Conservation (phyloP, 2,797 vertebrate genomes). For the Enteromius afrohamiltoni region DNA sequence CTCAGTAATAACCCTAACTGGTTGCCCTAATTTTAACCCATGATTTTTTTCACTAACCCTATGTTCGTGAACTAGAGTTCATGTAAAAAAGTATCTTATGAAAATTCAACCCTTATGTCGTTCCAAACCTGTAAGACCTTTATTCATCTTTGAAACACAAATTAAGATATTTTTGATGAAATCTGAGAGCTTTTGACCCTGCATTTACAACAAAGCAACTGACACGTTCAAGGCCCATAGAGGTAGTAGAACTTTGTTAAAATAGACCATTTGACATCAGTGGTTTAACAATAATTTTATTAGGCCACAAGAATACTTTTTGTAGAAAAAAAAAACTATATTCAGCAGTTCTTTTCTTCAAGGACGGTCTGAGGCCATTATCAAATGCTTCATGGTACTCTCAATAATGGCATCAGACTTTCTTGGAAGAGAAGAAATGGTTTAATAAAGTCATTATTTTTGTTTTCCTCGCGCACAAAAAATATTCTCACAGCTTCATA, state of each 20-base stretch:
- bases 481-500: background rate
- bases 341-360: too few relatives aligned
- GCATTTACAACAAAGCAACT: background rate
- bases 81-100: background rate
- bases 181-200: background rate
- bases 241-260: too few relatives aligned
- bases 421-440: too few relatives aligned
- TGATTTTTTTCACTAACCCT: background rate
- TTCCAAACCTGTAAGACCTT: background rate
- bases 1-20: background rate
- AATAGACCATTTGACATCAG: too few relatives aligned
- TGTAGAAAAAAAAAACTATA: too few relatives aligned
- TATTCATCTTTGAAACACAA: background rate
- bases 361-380: too few relatives aligned
- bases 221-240: background rate
- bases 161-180: background rate
- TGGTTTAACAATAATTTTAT: too few relatives aligned
- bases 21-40: background rate
- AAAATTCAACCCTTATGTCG: background rate
- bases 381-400: too few relatives aligned
- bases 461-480: background rate
- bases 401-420: too few relatives aligned
- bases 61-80: background rate
- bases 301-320: too few relatives aligned
- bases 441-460: background rate